Conservation (phyloP, 2,888 invertebrate species). For the Coelogynopora nodosa region DNA sequence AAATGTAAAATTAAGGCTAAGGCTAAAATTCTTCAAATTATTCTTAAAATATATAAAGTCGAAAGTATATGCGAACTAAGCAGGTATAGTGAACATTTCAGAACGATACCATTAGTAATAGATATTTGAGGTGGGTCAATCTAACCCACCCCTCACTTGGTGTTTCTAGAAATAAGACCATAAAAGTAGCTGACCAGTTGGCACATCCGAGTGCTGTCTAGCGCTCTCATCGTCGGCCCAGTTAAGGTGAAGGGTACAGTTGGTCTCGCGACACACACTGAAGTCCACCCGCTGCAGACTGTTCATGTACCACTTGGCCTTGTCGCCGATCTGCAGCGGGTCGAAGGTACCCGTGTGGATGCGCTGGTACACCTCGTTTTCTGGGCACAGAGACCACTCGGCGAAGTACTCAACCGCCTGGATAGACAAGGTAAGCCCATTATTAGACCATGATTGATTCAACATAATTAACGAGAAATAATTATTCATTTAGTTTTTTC, state of each 20-base stretch:
- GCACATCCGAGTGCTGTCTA: slow-evolving; percentile 17
- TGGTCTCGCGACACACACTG: slow-evolving; percentile 34
- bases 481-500: no score
- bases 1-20: no score
- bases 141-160: no score
- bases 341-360: slow-evolving; percentile 91
- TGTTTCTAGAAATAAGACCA: no score
- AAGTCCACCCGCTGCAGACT: slow-evolving; percentile 40
- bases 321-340: slow-evolving; percentile 91
- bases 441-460: neutral
- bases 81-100: no score
- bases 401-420: slow-evolving; percentile 95
- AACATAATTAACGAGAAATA: no score
- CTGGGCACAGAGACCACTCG: slow-evolving; percentile 94
- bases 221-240: slow-evolving; percentile 29
- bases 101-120: no score
- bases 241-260: slow-evolving; percentile 39
- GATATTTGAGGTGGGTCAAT: no score
- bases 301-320: slow-evolving; percentile 91
- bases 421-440: no score
- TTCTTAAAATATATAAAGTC: no score
- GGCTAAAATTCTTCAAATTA: no score
- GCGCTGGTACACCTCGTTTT: slow-evolving; percentile 91
- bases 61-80: no score
- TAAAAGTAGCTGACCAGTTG: slow-evolving; percentile 32